Base-by-base conservation (phyloP, 2,797 vertebrate species). In the Lacerta viridis region DNA sequence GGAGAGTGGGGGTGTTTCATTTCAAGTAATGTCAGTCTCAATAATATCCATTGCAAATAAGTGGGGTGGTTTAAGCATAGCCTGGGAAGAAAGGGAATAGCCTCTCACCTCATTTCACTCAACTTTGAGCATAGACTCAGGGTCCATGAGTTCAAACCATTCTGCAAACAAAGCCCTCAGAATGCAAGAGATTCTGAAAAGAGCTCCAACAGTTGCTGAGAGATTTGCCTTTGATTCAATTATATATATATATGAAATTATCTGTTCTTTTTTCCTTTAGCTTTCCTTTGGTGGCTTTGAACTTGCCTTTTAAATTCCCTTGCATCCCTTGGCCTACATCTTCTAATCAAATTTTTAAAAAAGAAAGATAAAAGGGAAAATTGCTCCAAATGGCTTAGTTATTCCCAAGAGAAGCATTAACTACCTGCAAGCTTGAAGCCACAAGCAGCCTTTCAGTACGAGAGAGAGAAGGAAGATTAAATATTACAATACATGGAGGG, bases 311-410 rank as follows among this genome's bases (percentile, higher is more conserved):
- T 87, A 88, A 29, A 88, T 93, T 93, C 84, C 80, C 79, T n/a
- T 90, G 81, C 41, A 59, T 89, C 71, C n/a, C 75, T 87, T 90
- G 90, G 85, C 84, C 93, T 27, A 36, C 7, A 83, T 84, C 69
- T 87, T 90, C 50, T 90, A 87, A 93, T 89, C 90, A 90, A 92
- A 92, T 90, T 90, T 93, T 84, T 84, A 92, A 93, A 61, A 87
- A 93, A 88, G 79, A 84, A 59, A 95, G 92, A 87, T 87, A 79
- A 79, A 84, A 76, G 29, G 55, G 82, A 11, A 72, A 93, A 84
- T 83, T 89, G 43, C 64, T 93, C 83, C 69, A 88, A 90, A 92
- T 87, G 27, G 77, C 88, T 92, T 92, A 83, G 83, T 33, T 43
- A 90, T 92, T 94, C 92, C 88, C 83, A 83, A 46, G 91, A 86